These are phyloP conservation scores for Bursaphelenchus okinawaensis DNA, from an alignment of 2,888 invertebrate species.

Conservation along the genomic window DNA sequence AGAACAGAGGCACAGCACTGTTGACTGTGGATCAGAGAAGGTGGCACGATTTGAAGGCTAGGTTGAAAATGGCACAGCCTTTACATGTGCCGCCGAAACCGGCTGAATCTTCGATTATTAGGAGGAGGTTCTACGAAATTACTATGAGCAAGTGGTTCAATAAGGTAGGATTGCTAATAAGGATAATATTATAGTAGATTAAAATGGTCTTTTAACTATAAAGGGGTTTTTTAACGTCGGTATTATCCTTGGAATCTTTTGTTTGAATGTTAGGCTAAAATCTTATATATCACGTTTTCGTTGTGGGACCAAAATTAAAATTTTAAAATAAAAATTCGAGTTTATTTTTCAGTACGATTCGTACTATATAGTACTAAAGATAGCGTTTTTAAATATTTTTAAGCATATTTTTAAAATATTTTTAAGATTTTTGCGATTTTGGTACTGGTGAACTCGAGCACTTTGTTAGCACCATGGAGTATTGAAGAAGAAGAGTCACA, in stretches of 20 bases:
- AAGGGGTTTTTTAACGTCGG: too few species aligned
- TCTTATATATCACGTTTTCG: too few species aligned
- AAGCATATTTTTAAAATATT: too few species aligned
- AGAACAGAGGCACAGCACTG: constrained; percentile 96
- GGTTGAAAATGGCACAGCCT: constrained; percentile 97
- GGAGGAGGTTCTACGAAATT: constrained; percentile 92
- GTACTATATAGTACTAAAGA: neutral
- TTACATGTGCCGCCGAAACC: constrained; percentile 88
- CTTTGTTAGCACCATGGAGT: constrained; percentile 65
- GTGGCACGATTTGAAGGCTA: constrained; percentile 97
- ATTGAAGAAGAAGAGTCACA: constrained; percentile 66
- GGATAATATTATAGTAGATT: neutral
- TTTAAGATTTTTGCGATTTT: constrained; percentile 74
- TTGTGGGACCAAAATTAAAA: too few species aligned
- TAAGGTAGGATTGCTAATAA: constrained; percentile 41
- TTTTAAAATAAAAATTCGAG: too few species aligned
- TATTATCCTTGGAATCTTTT: too few species aligned
- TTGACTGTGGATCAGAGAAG: constrained; percentile 95
- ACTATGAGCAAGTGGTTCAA: constrained; percentile 94
- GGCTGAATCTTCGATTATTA: constrained; percentile 65
- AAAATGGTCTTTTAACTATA: too few species aligned
- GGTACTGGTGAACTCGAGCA: constrained; percentile 83
- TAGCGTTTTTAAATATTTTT: too few species aligned
- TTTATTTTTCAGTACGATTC: neutral
- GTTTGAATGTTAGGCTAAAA: too few species aligned